Evolutionary conservation across 2,797 vertebrate genomes (phyloP).

Genomic region (Takifugu rubripes): DNA sequence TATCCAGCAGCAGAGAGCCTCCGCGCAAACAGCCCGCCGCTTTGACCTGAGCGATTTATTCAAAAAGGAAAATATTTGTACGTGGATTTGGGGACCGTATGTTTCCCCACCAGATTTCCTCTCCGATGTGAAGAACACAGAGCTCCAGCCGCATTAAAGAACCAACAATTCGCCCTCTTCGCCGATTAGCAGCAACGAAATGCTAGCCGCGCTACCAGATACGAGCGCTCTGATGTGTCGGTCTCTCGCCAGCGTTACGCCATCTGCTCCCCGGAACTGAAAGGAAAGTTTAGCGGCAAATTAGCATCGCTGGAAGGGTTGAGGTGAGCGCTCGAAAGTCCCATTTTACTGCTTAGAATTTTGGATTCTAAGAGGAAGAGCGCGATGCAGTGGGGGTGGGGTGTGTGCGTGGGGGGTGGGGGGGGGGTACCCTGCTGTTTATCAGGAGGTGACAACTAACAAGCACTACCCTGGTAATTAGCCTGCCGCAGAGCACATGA

Average conservation of each 20-base stretch:
- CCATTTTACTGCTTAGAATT: slow-evolving; percentile 60
- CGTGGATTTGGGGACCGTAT: slow-evolving; percentile 50
- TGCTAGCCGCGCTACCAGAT: slow-evolving; percentile 9
- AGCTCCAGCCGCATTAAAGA: slow-evolving; percentile 25
- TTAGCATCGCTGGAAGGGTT: slow-evolving; percentile 13
- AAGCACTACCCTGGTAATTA: slow-evolving; percentile 67
- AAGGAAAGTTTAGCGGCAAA: slow-evolving; percentile 28
- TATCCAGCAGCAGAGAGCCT: slow-evolving; percentile 43
- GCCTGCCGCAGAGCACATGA: slow-evolving; percentile 46
- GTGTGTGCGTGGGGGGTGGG: slow-evolving; percentile 11
- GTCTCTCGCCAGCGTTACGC: slow-evolving; percentile 10
- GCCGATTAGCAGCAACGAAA: slow-evolving; percentile 28
- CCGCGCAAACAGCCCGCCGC: slow-evolving; percentile 15
- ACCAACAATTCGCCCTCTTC: slow-evolving; percentile 9
- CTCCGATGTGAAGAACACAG: slow-evolving; percentile 39
- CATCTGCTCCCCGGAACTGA: slow-evolving; percentile 10
- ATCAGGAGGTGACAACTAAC: slow-evolving; percentile 72
- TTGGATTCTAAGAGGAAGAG: slow-evolving; percentile 42
- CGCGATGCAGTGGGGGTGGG: slow-evolving; percentile 19
- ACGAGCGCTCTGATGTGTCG: slow-evolving; percentile 7
- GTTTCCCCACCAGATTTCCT: slow-evolving; percentile 54
- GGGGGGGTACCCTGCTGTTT: slow-evolving; percentile 50
- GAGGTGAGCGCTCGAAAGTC: slow-evolving; percentile 35
- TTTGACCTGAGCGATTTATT: slow-evolving; percentile 24
- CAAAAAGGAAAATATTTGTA: slow-evolving; percentile 37